Evolutionary conservation across 2,113 vertebrate species (phyloP).

Genomic region (Elephantulus edwardii): DNA sequence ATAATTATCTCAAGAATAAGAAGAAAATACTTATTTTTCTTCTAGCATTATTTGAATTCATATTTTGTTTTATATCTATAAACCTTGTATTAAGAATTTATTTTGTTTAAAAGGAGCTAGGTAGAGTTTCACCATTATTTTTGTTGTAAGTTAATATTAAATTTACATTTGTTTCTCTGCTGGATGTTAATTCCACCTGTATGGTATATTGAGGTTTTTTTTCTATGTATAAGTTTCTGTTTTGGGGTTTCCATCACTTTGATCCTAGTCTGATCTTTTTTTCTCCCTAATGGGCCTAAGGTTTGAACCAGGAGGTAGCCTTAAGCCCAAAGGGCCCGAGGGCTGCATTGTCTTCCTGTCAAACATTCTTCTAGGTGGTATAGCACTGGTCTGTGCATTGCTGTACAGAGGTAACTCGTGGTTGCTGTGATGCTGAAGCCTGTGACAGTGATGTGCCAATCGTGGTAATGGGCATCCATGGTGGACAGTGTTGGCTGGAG

Average conservation of each 20-base stretch:
- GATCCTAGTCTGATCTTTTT: background rate
- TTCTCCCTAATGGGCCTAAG: too few species aligned
- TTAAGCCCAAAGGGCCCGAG: too few species aligned
- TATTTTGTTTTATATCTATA: background rate
- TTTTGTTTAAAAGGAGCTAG: background rate
- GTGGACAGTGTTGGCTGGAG: too few species aligned
- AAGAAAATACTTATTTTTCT: background rate
- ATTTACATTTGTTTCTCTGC: constrained; percentile 7
- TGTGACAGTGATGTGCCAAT: too few species aligned
- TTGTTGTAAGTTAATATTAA: constrained; percentile 43
- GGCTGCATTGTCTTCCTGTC: too few species aligned
- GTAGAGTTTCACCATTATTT: background rate
- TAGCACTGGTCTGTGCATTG: too few species aligned
- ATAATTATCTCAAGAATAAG: background rate
- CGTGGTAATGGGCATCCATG: too few species aligned
- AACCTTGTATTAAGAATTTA: background rate
- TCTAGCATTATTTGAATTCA: constrained; percentile 2
- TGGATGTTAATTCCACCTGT: background rate
- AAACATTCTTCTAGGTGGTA: too few species aligned
- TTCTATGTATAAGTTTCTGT: background rate
- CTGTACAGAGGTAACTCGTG: too few species aligned
- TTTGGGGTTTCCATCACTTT: background rate
- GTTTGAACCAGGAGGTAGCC: too few species aligned
- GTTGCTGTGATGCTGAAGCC: too few species aligned
- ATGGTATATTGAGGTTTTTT: background rate